A percentile compares a stretch with the other conserved stretches of the same genome.
Conservation (phyloP, 1,140 invertebrate species). For the Notospermus geniculatus region DNA sequence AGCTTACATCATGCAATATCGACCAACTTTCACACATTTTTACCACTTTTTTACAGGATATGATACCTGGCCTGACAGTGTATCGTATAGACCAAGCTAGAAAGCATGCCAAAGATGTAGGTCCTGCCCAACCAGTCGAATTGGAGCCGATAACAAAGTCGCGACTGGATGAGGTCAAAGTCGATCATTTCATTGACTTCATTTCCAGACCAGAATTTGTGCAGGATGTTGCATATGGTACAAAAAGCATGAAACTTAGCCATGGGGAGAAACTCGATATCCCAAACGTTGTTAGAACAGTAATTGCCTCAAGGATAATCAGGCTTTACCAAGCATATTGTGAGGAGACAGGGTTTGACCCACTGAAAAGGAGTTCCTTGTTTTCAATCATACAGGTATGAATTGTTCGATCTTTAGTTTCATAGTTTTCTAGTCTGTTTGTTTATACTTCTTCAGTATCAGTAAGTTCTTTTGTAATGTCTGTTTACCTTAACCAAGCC, state of each 20-base stretch:
- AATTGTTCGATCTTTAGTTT: no score
- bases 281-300: constrained; percentile 7
- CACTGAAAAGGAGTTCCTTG: constrained; percentile 2
- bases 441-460: no score
- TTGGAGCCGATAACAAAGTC: background rate
- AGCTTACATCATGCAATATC: no score
- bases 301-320: background rate
- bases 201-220: constrained; percentile 8
- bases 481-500: no score
- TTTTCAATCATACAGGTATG: constrained; percentile 5
- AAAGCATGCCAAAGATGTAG: constrained; percentile 4
- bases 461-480: no score
- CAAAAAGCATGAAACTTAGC: constrained; percentile 6
- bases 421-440: no score
- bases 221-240: constrained; percentile 11
- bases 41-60: constrained; percentile 1
- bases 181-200: constrained; percentile 11
- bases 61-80: constrained; percentile 7
- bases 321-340: background rate
- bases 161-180: constrained; percentile 8
- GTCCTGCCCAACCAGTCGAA: background rate
- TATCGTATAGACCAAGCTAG: constrained; percentile 1
- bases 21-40: background rate
- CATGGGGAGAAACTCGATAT: constrained; percentile 6
- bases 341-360: constrained; percentile 5